phyloP scores from a whole-genome alignment of 2,113 vertebrate species.

The Gnathonemus longibarbis region DNA sequence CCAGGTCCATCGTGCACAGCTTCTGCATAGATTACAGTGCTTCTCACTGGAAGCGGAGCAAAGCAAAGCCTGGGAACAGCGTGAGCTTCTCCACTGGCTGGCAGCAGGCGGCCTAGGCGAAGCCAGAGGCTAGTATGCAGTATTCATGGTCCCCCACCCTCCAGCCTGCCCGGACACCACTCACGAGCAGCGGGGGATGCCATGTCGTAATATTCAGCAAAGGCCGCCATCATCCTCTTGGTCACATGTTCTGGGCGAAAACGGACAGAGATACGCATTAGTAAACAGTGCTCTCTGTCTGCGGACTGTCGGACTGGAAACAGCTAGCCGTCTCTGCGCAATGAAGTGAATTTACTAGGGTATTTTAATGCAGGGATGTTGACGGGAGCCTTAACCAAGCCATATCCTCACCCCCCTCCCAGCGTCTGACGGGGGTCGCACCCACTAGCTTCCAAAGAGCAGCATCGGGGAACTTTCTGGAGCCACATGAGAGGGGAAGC shows the following conservation, averaged over 20 bases:
- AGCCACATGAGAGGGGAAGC: constrained; percentile 59
- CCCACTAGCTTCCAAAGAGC: constrained; percentile 51
- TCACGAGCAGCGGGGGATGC: neutral
- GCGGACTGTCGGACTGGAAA: constrained; percentile 50
- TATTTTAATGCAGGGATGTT: neutral
- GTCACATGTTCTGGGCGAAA: neutral
- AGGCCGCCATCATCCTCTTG: neutral
- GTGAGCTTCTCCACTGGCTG: neutral
- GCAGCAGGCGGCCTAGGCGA: constrained; percentile 3
- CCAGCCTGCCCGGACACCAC: neutral
- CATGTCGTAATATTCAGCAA: neutral
- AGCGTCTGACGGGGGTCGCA: neutral
- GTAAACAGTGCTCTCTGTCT: constrained; percentile 47
- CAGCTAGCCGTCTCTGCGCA: constrained; percentile 43
- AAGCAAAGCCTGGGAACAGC: constrained; percentile 1
- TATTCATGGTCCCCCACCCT: constrained; percentile 12
- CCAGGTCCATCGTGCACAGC: neutral
- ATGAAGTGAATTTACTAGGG: constrained; percentile 39
- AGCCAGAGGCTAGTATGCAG: constrained; percentile 22
- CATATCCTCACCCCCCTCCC: neutral
- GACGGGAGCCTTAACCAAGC: neutral
- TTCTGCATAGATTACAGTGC: neutral
- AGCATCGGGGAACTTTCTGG: constrained; percentile 60
- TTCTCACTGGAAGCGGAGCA: neutral
- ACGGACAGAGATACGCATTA: neutral